These are phyloP conservation scores for Myotis findleyi DNA, from an alignment of 2,797 vertebrate genomes.

Conservation along the genomic window DNA sequence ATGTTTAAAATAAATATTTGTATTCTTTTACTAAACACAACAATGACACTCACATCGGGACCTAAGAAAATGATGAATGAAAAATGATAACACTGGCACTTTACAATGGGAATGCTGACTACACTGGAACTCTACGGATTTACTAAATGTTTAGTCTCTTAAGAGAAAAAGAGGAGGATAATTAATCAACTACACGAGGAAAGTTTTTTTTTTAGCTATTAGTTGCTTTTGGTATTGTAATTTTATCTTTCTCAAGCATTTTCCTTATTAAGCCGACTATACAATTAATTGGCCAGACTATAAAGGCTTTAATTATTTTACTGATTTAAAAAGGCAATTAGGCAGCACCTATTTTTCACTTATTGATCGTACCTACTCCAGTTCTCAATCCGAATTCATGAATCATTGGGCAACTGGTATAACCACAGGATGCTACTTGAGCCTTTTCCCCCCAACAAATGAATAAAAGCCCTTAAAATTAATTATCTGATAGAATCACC, in stretches of 20 bases:
- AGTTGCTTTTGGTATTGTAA: conserved; percentile 29
- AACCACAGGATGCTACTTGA: conserved; percentile 46
- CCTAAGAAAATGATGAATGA: conserved; percentile 75
- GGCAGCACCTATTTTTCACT: conserved; percentile 68
- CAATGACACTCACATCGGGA: conserved; percentile 53
- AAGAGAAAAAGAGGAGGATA: conserved; percentile 58
- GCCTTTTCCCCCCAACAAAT: neutral
- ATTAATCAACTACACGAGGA: conserved; percentile 67
- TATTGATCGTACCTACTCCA: conserved; percentile 54
- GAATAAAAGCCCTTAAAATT: conserved; percentile 74
- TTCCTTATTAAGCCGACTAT: conserved; percentile 70
- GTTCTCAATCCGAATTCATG: conserved; percentile 42
- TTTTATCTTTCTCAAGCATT: conserved; percentile 65
- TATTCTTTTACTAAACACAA: conserved; percentile 65
- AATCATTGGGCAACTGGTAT: conserved; percentile 60
- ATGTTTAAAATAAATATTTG: conserved; percentile 77
- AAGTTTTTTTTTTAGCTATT: neutral
- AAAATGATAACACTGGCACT: conserved; percentile 51
- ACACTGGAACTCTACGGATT: neutral
- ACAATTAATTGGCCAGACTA: conserved; percentile 59
- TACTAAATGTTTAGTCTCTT: conserved; percentile 57
- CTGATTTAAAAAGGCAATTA: conserved; percentile 69
- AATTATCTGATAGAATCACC: conserved; percentile 75
- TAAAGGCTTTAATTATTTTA: conserved; percentile 69
- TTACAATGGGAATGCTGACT: conserved; percentile 66